phyloP scores from a whole-genome alignment of 2,797 vertebrate genomes.

The Coracias cyanogaster region DNA sequence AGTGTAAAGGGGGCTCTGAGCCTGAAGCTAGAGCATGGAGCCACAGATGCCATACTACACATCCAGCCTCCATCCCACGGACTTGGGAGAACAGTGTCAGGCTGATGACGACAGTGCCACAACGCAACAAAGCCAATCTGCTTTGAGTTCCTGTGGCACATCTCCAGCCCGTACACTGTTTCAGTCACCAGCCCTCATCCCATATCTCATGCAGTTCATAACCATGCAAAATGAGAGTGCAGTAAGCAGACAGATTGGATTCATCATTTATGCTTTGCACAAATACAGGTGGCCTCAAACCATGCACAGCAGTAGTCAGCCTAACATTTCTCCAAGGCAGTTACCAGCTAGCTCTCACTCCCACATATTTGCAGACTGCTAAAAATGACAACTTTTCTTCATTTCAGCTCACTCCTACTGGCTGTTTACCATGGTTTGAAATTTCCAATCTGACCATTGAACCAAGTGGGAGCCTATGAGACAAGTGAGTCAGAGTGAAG shows the following conservation, averaged over 20 bases:
- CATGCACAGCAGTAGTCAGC: not conserved
- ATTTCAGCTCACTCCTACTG: not conserved
- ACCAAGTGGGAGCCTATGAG: not conserved
- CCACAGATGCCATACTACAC: not conserved
- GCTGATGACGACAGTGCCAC: not conserved
- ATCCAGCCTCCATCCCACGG: not conserved
- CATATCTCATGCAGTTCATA: accelerated
- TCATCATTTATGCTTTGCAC: not conserved
- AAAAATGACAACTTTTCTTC: not conserved
- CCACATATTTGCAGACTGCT: not conserved
- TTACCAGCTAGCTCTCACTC: constrained; percentile 8
- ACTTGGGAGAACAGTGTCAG: not conserved
- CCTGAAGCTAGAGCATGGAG: not conserved
- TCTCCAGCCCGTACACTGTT: not conserved
- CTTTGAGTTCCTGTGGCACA: not conserved
- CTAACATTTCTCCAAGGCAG: not conserved
- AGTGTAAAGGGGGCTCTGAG: not conserved
- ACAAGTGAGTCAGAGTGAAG: not conserved
- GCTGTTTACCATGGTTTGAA: not conserved
- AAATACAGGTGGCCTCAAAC: not conserved
- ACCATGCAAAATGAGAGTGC: accelerated
- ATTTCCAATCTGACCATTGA: not conserved
- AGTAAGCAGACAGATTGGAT: not conserved
- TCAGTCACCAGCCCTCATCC: not conserved
- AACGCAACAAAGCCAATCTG: not conserved